Percentiles rank a stretch among this genome's conserved stretches.
These are phyloP conservation scores for Amazonetta brasiliensis DNA, from an alignment of 2,797 vertebrate genomes.

Conservation along the genomic window DNA sequence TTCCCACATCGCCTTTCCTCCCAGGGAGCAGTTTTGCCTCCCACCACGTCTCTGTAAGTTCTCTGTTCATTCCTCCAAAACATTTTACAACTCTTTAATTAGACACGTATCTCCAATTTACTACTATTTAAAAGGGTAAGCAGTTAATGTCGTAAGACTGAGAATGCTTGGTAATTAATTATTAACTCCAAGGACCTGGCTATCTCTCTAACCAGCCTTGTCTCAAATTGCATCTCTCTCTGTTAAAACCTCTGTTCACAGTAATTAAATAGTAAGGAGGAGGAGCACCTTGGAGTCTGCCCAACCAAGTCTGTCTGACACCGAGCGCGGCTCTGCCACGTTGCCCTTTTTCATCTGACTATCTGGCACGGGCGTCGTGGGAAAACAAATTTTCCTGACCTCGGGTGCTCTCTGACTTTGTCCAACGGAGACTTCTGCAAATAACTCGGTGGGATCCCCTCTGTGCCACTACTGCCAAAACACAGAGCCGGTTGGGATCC, in stretches of 20 bases:
- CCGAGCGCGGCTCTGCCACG: background rate
- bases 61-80: slow-evolving; percentile 66
- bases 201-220: slow-evolving; percentile 75
- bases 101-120: slow-evolving; percentile 80
- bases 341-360: background rate
- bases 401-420: background rate
- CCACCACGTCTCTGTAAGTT: slow-evolving; percentile 61
- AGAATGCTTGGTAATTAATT: slow-evolving; percentile 83
- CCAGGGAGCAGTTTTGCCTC: slow-evolving; percentile 40
- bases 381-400: slow-evolving; percentile 1
- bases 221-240: slow-evolving; percentile 66
- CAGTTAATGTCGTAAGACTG: slow-evolving; percentile 78
- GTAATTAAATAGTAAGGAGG: slow-evolving; percentile 74
- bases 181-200: slow-evolving; percentile 79
- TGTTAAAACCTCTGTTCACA: slow-evolving; percentile 74
- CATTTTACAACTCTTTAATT: slow-evolving; percentile 80
- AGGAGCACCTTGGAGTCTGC: slow-evolving; percentile 50
- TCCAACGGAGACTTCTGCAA: background rate
- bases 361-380: background rate
- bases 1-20: slow-evolving; percentile 36
- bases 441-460: background rate
- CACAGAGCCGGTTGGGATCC: background rate
- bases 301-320: slow-evolving; percentile 23
- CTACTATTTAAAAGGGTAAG: slow-evolving; percentile 83
- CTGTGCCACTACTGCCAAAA: background rate